phyloP scores from a whole-genome alignment of 2,888 invertebrate species.

The Limnephilus marmoratus region DNA sequence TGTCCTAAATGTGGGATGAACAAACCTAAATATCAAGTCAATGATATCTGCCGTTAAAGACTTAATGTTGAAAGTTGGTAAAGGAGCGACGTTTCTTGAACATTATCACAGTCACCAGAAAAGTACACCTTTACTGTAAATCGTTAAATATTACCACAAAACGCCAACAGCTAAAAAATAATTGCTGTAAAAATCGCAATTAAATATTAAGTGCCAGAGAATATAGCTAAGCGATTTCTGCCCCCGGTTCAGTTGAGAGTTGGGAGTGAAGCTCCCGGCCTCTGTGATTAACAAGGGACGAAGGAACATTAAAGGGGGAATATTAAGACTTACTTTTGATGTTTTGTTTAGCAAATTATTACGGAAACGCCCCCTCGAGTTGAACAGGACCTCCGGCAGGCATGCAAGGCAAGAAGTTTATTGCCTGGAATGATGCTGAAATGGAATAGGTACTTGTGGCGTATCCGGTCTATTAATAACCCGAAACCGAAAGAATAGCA shows the following conservation, averaged over 20 bases:
- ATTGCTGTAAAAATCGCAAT: background rate
- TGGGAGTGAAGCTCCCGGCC: background rate
- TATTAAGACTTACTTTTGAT: slow-evolving; percentile 48
- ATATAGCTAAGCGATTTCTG: background rate
- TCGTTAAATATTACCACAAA: background rate
- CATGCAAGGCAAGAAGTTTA: slow-evolving; percentile 26
- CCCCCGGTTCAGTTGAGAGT: background rate
- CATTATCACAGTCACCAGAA: background rate
- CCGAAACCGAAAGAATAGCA: background rate
- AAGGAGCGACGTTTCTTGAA: background rate
- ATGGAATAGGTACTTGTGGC: background rate
- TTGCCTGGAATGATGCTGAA: slow-evolving; percentile 7
- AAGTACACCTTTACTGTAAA: background rate
- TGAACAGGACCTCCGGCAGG: background rate
- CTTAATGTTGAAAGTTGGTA: background rate
- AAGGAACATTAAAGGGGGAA: slow-evolving; percentile 7
- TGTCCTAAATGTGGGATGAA: too few relatives aligned
- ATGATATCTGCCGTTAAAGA: too few relatives aligned
- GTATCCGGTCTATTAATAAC: background rate
- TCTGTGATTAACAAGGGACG: background rate
- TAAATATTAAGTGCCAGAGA: background rate
- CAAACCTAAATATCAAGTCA: too few relatives aligned
- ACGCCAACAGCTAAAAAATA: background rate
- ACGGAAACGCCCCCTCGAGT: slow-evolving; percentile 9
- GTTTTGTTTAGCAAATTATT: slow-evolving; percentile 43